phyloP scores from a whole-genome alignment of 2,888 invertebrate genomes.

The Allygus modestus region DNA sequence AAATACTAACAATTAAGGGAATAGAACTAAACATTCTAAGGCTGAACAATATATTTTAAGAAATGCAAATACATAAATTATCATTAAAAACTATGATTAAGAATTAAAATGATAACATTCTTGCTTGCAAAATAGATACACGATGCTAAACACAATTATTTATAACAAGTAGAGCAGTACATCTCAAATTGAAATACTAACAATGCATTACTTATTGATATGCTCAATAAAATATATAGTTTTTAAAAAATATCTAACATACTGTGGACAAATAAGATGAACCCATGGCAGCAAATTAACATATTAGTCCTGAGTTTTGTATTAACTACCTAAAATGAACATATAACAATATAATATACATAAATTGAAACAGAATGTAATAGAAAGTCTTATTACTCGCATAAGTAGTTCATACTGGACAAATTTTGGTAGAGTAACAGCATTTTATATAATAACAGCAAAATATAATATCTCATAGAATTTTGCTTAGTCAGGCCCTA shows the following conservation, averaged over 20 bases:
- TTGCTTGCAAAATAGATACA: too few species aligned
- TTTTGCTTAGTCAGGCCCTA: conserved; percentile 29
- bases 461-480: conserved; percentile 51
- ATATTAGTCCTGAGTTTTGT: background rate
- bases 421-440: conserved; percentile 22
- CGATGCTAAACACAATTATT: too few species aligned
- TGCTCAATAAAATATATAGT: background rate
- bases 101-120: too few species aligned
- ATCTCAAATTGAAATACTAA: background rate
- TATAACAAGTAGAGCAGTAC: too few species aligned
- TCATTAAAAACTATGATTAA: too few species aligned
- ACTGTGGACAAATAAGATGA: background rate
- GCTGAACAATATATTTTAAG: too few species aligned
- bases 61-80: too few species aligned
- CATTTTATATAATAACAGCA: conserved; percentile 50
- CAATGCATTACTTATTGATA: background rate
- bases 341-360: background rate
- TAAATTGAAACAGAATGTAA: background rate
- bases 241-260: background rate
- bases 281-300: conserved; percentile 35
- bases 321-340: background rate
- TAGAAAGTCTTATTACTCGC: background rate
- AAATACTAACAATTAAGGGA: too few species aligned
- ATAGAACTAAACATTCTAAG: too few species aligned
- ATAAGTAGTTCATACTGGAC: conserved; percentile 29